phyloP scores from a whole-genome alignment of 1,140 invertebrate genomes.

The Dryas iulia region DNA sequence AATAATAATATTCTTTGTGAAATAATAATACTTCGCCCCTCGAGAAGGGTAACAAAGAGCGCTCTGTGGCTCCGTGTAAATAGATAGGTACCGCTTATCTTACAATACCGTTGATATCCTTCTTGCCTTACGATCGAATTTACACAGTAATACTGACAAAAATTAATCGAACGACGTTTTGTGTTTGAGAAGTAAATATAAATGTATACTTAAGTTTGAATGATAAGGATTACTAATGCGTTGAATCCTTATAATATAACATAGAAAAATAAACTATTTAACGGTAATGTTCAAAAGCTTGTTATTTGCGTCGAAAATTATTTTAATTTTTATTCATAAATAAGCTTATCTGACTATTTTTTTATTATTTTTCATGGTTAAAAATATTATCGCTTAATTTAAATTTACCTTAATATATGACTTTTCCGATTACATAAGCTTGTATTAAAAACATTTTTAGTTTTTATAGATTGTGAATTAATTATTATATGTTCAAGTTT shows the following conservation, averaged over 20 bases:
- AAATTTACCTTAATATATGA: too few relatives aligned
- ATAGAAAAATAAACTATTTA: background rate
- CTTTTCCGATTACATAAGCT: too few relatives aligned
- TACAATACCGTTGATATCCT: conserved; percentile 50
- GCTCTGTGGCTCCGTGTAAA: conserved; percentile 69
- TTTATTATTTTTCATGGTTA: too few relatives aligned
- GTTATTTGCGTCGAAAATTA: background rate
- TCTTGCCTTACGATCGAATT: conserved; percentile 46
- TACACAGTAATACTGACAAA: conserved; percentile 30
- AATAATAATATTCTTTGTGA: conserved; percentile 56
- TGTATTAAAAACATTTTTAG: too few relatives aligned
- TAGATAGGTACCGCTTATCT: conserved; percentile 71
- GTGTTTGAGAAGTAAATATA: conserved; percentile 30
- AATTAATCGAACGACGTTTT: conserved; percentile 43
- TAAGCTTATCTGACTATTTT: too few relatives aligned
- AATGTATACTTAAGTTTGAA: conserved; percentile 13
- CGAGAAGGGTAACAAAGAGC: conserved; percentile 54
- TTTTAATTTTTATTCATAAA: too few relatives aligned
- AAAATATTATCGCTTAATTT: too few relatives aligned
- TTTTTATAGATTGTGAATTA: too few relatives aligned
- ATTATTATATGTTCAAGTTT: too few relatives aligned
- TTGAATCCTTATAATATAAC: background rate
- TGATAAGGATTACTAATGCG: conserved; percentile 2
- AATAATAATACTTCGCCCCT: conserved; percentile 60
- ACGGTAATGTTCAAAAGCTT: background rate